Base-by-base conservation (phyloP, 1,140 invertebrate genomes). In the Leptinotarsa undecemlineata region DNA sequence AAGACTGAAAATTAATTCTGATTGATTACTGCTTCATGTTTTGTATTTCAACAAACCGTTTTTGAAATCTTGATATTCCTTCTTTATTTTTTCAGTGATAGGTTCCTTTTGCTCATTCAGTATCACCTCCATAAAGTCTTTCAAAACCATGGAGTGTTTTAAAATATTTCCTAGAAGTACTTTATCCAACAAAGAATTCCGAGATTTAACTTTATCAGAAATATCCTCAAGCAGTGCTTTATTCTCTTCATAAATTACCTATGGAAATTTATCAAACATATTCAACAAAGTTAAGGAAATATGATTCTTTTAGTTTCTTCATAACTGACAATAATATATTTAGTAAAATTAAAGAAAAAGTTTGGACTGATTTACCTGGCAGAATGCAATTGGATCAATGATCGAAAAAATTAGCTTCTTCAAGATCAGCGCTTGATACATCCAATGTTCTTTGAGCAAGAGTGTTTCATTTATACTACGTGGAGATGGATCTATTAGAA, bases 331-430 rank as follows among this genome's bases (percentile, higher is more conserved):
- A 42, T 42, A 33, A 33, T 33, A 33, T 6, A 4, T 33, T 33
- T 2, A 33, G 26, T 33, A 11, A 42, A 42, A 11, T 3, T 42
- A 1, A 42, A 42, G 33, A 11, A 42, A 42, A 11, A 42, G 6
- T 42, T 42, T 42, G 1, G 8, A 42, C 2, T 11, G 8, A 42
- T 11, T 42, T 42, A 91, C 90, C 82, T 91, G 88, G 77, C 89
- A 88, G 83, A 91, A 91, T 60, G 90, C 90, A 48, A 87, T 84
- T 1, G 90, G 90, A 84, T 92, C 90, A 5, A 92, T 89, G 78
- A 92, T 90, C 13, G 89, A 79, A 84, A 89, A 89, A 15, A 92
- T 86, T 48, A 85, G 84, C 60, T 87, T 84, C 71, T 88, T 86
- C 71, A 92, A 87, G 57, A 86, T 85, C 66, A 85, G 85, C 14